Evolutionary conservation across 2,797 vertebrate species (phyloP), one percentile per base, ranked within the genome.

Genomic region (Psittacula derbiana): DNA sequence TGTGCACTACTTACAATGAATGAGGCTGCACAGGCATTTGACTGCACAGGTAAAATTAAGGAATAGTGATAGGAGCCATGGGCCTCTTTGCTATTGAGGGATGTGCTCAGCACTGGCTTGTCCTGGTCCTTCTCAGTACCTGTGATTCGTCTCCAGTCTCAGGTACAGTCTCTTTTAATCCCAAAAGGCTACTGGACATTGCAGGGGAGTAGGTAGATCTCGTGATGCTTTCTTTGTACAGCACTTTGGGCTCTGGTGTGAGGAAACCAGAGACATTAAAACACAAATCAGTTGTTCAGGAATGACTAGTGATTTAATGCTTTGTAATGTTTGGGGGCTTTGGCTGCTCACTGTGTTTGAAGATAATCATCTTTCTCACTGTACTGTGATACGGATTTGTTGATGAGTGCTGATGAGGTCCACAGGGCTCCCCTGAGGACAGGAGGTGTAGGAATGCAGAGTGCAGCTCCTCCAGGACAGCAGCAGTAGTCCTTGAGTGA

Each of bases 111-210:
- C 5, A 1, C 62, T 74, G 81, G 24, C 27, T 64, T 8, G 0
- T 55, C 25, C 74, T 43, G 31, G 6, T 38, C 52, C 60, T 33
- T 64, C 11, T 8, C 21, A 50, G 3, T 38, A 36, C 6, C 49
- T 1, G 3, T 58, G 46, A 11, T 23, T 90, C 50, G 9, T 17
- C 50, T 62, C 33, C 50, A 62, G 11, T 4, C 25, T 18, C 6
- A 2, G 4, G 1, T n/a, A 1, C 2, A 11, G 13, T 6, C 10
- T 44, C 14, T 3, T 46, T 43, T 38, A 41, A 64, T 5, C 53
- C 60, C 20, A 19, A 57, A 38, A 53, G 12, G 30, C 44, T 30
- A 6, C 30, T 41, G 53, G 14, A 4, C 8, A 4, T 9, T 1
- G 0, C 40, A n/a, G 36, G 4, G 18, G 17, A 66, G 60, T 20